Evolutionary conservation across 2,113 vertebrate species (phyloP), one percentile per base, ranked within the genome.

Genomic region (Labrus mixtus): DNA sequence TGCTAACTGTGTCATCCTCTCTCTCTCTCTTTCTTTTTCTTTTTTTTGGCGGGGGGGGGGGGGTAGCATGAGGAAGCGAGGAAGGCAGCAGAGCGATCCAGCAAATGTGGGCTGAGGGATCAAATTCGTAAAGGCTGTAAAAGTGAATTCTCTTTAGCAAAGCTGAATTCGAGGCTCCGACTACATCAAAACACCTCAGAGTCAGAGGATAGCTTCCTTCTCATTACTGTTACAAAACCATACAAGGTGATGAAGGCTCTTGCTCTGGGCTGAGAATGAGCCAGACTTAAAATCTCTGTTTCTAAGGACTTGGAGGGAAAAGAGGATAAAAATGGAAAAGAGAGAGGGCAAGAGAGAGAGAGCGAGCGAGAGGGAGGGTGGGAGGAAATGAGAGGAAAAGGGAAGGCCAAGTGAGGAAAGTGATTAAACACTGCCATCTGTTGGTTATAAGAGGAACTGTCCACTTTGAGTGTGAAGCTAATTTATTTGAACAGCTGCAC

Each of bases 251-350:
- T 45, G 71, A 59, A 51, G 67, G 41, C 76, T 59, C 46, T 48
- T 56, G 66, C 69, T 76, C 54, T 48, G 68, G 86, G 74, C 57
- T 20, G 72, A 46, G 65, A 71, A 68, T 48, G 67, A 78, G 64
- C 65, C 64, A 70, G 78, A 64, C 72, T 68, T 62, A 71, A 88
- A 86, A 82, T 83, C 74, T 87, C 88, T 89, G 91, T 93, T 91
- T 92, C 88, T 86, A 92, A 87, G 91, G 80, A 88, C 84, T 85
- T 84, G 77, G 57, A 70, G 90, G 73, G 71, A 90, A 91, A 90
- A 90, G 78, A 71, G 71, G 88, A 88, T 88, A 93, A 89, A 92
- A 89, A 93, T 88, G 83, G 88, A 90, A 91, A 90, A 80, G 63
- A 82, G 54, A 77, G 69, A 48, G 22, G 54, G 78, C 77, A 86